Conservation (phyloP, 2,888 invertebrate genomes). For the Hemicrepidius hirtus region DNA sequence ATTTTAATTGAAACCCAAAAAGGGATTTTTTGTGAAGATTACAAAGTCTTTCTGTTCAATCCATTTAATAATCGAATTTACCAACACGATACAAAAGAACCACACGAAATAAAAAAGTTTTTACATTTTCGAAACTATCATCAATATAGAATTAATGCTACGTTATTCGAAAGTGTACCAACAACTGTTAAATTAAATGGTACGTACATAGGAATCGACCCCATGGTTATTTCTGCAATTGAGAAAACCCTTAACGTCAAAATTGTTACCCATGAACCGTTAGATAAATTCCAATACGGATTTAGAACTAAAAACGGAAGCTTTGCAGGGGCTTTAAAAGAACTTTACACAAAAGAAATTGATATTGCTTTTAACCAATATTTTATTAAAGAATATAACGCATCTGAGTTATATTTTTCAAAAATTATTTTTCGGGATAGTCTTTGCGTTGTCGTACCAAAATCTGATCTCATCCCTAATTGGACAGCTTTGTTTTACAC, state of each 20-base stretch:
- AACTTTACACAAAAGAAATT: slow-evolving; percentile 64
- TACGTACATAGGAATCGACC: slow-evolving; percentile 48
- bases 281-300: slow-evolving; percentile 58
- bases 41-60: slow-evolving; percentile 36
- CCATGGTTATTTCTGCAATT: slow-evolving; percentile 44
- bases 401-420: slow-evolving; percentile 67
- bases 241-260: slow-evolving; percentile 48
- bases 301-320: slow-evolving; percentile 67
- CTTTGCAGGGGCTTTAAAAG: slow-evolving; percentile 68
- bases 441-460: slow-evolving; percentile 70
- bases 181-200: slow-evolving; percentile 34
- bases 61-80: slow-evolving; percentile 38
- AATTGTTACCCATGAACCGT: slow-evolving; percentile 27
- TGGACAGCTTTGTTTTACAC: slow-evolving; percentile 69
- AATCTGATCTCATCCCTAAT: slow-evolving; percentile 69
- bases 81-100: slow-evolving; percentile 22
- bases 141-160: slow-evolving; percentile 29
- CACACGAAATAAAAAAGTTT: slow-evolving; percentile 23
- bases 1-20: slow-evolving; percentile 28
- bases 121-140: slow-evolving; percentile 44
- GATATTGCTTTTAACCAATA: slow-evolving; percentile 70
- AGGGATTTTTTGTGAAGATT: slow-evolving; percentile 2
- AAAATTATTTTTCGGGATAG: slow-evolving; percentile 68
- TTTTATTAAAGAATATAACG: slow-evolving; percentile 71
- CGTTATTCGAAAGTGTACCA: slow-evolving; percentile 47